phyloP scores from a whole-genome alignment of 2,797 vertebrate genomes.

The Peromyscus attwateri region DNA sequence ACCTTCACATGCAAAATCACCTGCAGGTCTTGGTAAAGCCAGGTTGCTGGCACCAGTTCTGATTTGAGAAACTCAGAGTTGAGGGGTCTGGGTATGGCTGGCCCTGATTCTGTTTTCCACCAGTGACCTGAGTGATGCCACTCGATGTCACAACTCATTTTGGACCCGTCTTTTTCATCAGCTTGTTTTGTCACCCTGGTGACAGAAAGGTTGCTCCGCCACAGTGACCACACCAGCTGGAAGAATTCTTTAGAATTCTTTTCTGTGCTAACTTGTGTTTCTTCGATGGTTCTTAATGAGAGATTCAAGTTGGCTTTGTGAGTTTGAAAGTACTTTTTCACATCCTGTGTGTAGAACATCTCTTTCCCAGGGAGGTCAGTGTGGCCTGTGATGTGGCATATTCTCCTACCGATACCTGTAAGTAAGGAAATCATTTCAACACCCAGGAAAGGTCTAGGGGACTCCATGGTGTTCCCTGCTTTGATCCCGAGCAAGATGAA shows the following conservation, averaged over 20 bases:
- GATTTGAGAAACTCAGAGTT: background rate
- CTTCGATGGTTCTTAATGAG: conserved; percentile 28
- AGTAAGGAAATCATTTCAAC: conserved; percentile 36
- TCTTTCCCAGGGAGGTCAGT: conserved; percentile 20
- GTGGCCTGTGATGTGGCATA: background rate
- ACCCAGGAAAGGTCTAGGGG: conserved; percentile 50
- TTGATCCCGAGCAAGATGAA: conserved; percentile 73
- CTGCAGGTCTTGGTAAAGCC: background rate
- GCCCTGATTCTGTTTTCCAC: background rate
- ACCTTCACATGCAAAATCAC: background rate
- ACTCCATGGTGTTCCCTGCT: conserved; percentile 28
- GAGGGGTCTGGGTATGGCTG: background rate
- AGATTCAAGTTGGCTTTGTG: background rate
- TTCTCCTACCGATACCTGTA: conserved; percentile 22
- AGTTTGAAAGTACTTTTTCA: conserved; percentile 15
- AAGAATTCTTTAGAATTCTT: background rate
- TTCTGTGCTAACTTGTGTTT: background rate
- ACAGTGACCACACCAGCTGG: background rate
- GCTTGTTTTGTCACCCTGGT: background rate
- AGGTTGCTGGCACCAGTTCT: background rate
- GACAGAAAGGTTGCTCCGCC: background rate
- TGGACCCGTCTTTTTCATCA: background rate
- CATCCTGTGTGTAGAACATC: background rate
- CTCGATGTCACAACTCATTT: background rate
- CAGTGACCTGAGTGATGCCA: background rate